Evolutionary conservation across 2,113 vertebrate species (phyloP).

Genomic region (Salminus brasiliensis): DNA sequence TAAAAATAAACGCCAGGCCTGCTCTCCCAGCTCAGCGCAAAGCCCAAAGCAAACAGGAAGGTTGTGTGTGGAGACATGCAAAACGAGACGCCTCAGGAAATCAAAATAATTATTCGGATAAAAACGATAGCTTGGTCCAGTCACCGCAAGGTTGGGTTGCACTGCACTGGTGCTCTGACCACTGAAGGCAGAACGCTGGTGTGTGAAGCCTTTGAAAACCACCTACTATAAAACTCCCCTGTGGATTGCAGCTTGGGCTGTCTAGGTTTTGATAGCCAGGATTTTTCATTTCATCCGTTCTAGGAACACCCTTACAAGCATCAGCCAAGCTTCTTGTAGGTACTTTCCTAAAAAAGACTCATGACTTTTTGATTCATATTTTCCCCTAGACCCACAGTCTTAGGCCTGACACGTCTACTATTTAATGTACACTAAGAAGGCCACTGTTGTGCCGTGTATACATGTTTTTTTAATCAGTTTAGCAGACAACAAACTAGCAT

Average conservation of each 20-base stretch:
- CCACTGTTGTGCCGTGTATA: not conserved
- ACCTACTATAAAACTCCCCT: slow-evolving; percentile 44
- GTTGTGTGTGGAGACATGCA: slow-evolving; percentile 49
- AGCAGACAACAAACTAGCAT: too few species aligned
- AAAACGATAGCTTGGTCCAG: slow-evolving; percentile 44
- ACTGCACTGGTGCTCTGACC: slow-evolving; percentile 28
- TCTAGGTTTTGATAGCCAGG: not conserved
- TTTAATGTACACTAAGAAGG: not conserved
- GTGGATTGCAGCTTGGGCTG: slow-evolving; percentile 34
- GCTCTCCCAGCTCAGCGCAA: slow-evolving; percentile 44
- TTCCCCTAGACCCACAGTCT: not conserved
- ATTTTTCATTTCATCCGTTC: slow-evolving; percentile 28
- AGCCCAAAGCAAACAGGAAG: slow-evolving; percentile 57
- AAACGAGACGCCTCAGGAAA: slow-evolving; percentile 55
- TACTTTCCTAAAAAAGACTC: not conserved
- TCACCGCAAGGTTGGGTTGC: slow-evolving; percentile 11
- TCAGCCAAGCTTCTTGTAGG: slow-evolving; percentile 5
- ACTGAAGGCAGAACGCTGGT: slow-evolving; percentile 18
- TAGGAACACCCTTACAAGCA: not conserved
- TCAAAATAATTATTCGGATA: slow-evolving; percentile 54
- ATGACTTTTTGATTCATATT: not conserved
- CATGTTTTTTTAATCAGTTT: too few species aligned
- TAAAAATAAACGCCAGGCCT: slow-evolving; percentile 47
- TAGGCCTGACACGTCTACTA: not conserved
- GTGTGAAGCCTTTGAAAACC: slow-evolving; percentile 46